Conservation (phyloP, 30 jellyfish, hydroid and myxozoan species). For the Clytia hemisphaerica region DNA sequence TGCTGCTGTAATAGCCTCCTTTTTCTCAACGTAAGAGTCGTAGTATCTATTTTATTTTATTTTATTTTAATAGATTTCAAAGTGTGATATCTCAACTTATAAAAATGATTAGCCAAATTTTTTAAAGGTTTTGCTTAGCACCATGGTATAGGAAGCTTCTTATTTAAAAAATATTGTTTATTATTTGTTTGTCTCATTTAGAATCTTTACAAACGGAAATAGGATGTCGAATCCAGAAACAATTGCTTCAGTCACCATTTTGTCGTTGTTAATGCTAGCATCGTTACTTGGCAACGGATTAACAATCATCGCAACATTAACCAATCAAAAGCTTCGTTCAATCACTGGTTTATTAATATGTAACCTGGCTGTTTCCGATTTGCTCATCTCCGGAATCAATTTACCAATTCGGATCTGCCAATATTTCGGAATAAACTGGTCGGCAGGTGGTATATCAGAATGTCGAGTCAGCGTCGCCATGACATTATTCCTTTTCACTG, state of each 20-base stretch:
- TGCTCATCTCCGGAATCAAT: constrained; percentile 29
- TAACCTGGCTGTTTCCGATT: constrained; percentile 51
- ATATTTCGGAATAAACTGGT: neutral
- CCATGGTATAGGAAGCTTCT: too few relatives aligned
- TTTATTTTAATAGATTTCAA: too few relatives aligned
- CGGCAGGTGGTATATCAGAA: neutral
- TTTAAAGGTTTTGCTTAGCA: too few relatives aligned
- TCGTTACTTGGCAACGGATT: constrained; percentile 37
- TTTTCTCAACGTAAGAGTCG: too few relatives aligned
- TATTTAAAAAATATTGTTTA: too few relatives aligned
- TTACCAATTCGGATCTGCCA: constrained; percentile 38
- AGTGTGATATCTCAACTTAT: too few relatives aligned
- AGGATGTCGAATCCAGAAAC: too few relatives aligned
- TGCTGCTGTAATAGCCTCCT: too few relatives aligned
- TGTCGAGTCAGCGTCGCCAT: constrained; percentile 30
- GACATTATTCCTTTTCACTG: constrained; percentile 41
- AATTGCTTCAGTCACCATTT: neutral
- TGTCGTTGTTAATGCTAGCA: constrained; percentile 5
- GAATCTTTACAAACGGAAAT: too few relatives aligned
- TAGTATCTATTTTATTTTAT: too few relatives aligned
- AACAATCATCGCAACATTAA: constrained; percentile 28
- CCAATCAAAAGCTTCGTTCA: constrained; percentile 33
- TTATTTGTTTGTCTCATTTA: too few relatives aligned
- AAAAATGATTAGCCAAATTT: too few relatives aligned
- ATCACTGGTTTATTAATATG: constrained; percentile 36